Evolutionary conservation across 30 jellyfish, hydroid and myxozoan species (phyloP), one percentile per base, ranked within the genome.

Genomic region (Phacellophora camtschatica): DNA sequence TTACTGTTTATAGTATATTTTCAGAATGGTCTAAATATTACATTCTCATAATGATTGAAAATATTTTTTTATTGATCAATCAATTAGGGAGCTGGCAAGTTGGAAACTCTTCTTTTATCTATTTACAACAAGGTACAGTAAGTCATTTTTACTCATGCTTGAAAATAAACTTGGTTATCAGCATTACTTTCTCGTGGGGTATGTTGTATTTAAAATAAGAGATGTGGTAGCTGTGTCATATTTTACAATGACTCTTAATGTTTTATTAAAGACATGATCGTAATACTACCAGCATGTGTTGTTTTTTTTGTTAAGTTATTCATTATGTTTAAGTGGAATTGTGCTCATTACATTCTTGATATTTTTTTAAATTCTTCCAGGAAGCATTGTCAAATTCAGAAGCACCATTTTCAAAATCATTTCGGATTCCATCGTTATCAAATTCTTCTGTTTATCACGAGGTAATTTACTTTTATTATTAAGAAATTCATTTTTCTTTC

Each of bases 381-480:
- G 90, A 86, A 39, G 89, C 80, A 2, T 27, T 65, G 5, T 13
- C 43, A 28, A 66, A 86, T 25, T 13, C 49, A 12, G 96, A 74
- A 57, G 66, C 86, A 3, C 90, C 96, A 16, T 74, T 74, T 50
- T 71, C 84, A 18, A 86, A 75, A 41, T 86, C 96, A 45, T 86
- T 28, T 66, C 76, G 84, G 37, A 74, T 86, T 32, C 96, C 96
- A 2, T 86, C 96, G 1, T 58, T 86, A 20, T 70, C 89, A 62
- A 86, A 86, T 31, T 43, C 96, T 10, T 86, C 96, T 12, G 63
- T 86, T 43, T 86, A 86, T 57, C 96, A 86, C 76, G 90, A 86
- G 87, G 96, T 86, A 66, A 23, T 25, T 12, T 8, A 8, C 55
- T 41, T 8, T 41, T 41, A 16, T 41, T 8, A 8, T 16, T 41